Evolutionary conservation across 1,140 invertebrate species (phyloP).

Genomic region (Tetragnatha versicolor): DNA sequence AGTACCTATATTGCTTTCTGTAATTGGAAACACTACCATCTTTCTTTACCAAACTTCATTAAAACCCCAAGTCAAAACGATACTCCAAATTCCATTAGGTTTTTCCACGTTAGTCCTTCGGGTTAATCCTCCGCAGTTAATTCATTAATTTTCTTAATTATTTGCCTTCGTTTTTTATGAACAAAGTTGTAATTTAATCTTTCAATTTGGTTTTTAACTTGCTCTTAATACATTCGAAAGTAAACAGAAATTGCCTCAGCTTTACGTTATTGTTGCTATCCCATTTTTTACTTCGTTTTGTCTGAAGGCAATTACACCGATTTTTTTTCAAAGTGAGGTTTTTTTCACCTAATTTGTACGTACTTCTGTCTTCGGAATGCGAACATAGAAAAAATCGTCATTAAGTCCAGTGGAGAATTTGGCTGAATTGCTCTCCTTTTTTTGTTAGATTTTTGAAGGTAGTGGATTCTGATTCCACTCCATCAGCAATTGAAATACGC

Average conservation of each 20-base stretch:
- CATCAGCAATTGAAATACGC: no score
- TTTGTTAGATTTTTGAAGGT: no score
- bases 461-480: no score
- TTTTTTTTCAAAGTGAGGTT: no score
- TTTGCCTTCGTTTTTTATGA: conserved; percentile 11
- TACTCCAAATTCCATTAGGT: conserved; percentile 28
- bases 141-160: conserved; percentile 41
- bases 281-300: no score
- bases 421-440: no score
- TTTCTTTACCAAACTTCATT: conserved; percentile 28
- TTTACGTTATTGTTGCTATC: no score
- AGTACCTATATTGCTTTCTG: conserved; percentile 2
- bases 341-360: no score
- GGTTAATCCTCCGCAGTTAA: conserved; percentile 22
- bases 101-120: not conserved
- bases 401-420: no score
- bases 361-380: no score
- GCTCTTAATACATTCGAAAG: not conserved
- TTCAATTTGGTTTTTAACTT: conserved; percentile 38
- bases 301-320: no score
- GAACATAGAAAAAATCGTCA: no score
- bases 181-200: conserved; percentile 34
- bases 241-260: conserved; percentile 4
- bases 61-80: conserved; percentile 22
- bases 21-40: conserved; percentile 33